Evolutionary conservation across 2,888 invertebrate species (phyloP).

Genomic region (Platycheirus albimanus): DNA sequence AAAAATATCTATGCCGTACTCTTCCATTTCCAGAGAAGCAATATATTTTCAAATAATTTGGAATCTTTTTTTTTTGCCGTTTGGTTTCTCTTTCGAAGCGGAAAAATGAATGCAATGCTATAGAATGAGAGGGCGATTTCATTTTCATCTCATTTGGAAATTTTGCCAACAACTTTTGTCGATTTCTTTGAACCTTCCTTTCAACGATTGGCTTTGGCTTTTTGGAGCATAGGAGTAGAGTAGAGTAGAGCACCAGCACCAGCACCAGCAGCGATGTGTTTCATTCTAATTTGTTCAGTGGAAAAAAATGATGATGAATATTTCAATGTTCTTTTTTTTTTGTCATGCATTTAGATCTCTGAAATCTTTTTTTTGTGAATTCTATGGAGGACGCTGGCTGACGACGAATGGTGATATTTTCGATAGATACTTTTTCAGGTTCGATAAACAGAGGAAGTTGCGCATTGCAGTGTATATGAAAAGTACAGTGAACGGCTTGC

Average conservation of each 20-base stretch:
- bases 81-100: slow-evolving; percentile 14
- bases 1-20: slow-evolving; percentile 33
- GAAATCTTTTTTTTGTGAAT: slow-evolving; percentile 15
- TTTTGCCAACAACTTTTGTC: slow-evolving; percentile 63
- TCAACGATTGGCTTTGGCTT: slow-evolving; percentile 48
- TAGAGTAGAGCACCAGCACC: neutral
- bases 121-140: slow-evolving; percentile 39
- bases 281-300: slow-evolving; percentile 42
- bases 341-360: slow-evolving; percentile 37
- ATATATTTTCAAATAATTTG: slow-evolving; percentile 30
- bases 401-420: slow-evolving; percentile 49
- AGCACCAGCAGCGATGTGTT: slow-evolving; percentile 18
- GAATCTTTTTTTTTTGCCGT: slow-evolving; percentile 13
- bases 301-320: slow-evolving; percentile 18
- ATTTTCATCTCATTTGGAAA: slow-evolving; percentile 52
- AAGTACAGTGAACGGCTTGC: neutral
- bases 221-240: slow-evolving; percentile 9
- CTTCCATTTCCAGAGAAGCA: slow-evolving; percentile 47
- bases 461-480: slow-evolving; percentile 67
- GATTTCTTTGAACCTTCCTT: slow-evolving; percentile 49
- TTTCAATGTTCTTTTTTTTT: slow-evolving; percentile 36
- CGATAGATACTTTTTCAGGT: slow-evolving; percentile 84
- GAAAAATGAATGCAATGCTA: slow-evolving; percentile 32
- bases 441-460: slow-evolving; percentile 69
- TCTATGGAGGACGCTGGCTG: slow-evolving; percentile 27